phyloP scores from a whole-genome alignment of 2,113 vertebrate species.

The Eira barbara region DNA sequence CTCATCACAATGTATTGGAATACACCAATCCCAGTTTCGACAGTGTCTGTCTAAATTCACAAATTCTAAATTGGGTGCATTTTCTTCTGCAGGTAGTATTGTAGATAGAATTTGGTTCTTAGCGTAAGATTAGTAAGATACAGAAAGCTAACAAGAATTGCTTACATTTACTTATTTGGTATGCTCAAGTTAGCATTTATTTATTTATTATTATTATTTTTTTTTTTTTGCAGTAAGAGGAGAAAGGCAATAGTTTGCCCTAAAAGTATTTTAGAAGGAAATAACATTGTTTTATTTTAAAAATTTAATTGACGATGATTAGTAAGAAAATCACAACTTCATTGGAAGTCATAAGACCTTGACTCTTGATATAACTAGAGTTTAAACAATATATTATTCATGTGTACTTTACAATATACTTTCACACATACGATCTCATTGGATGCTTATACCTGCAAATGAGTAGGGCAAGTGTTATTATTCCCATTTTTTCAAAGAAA shows the following conservation, averaged over 20 bases:
- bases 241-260: not conserved
- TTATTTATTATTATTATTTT: too few relatives aligned
- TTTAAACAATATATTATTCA: not conserved
- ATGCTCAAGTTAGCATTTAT: not conserved
- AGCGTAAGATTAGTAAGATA: not conserved
- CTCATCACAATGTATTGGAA: not conserved
- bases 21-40: not conserved
- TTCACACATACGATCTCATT: not conserved
- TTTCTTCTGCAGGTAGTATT: not conserved
- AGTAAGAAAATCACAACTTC: not conserved
- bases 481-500: not conserved
- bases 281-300: not conserved
- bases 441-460: not conserved
- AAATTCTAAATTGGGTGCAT: not conserved
- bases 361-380: not conserved
- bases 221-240: not conserved
- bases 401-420: not conserved
- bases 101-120: not conserved
- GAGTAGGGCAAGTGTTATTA: not conserved
- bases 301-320: not conserved
- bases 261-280: slow-evolving; percentile 7
- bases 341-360: not conserved
- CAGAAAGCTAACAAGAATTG: not conserved
- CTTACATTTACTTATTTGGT: not conserved
- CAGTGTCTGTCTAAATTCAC: not conserved